A percentile compares a stretch with the other conserved stretches of the same genome.
Evolutionary conservation across 2,888 invertebrate genomes (phyloP).

Genomic region (Eledona agricola): DNA sequence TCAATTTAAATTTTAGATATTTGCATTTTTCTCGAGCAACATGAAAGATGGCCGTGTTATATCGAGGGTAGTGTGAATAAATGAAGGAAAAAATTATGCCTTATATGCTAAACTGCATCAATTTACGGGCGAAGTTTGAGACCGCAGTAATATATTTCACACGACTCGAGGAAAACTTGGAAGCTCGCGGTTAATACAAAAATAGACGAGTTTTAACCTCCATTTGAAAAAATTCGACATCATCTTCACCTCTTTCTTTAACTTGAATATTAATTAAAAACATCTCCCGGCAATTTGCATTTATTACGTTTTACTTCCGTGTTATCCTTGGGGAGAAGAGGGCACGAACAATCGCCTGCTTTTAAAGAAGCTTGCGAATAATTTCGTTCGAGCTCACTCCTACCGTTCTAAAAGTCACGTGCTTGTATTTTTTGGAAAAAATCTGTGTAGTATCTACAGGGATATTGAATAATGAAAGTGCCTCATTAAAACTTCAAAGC

Average conservation of each 20-base stretch:
- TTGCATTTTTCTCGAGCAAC: no score
- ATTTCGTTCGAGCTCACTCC: no score
- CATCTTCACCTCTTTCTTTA: slow-evolving; percentile 15
- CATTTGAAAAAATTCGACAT: slow-evolving; percentile 11
- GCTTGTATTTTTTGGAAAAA: no score
- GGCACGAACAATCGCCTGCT: no score
- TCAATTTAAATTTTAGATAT: no score
- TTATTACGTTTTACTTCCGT: slow-evolving; percentile 26
- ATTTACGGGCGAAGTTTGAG: slow-evolving; percentile 16
- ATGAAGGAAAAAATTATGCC: slow-evolving; percentile 1
- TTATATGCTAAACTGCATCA: slow-evolving; percentile 9
- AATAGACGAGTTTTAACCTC: slow-evolving; percentile 14
- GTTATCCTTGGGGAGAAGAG: no score
- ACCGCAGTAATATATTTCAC: slow-evolving; percentile 21
- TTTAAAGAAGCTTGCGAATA: no score
- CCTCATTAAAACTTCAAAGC: no score
- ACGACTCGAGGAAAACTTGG: slow-evolving; percentile 9
- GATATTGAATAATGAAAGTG: no score
- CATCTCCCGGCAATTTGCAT: slow-evolving; percentile 29
- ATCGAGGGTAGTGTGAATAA: background rate
- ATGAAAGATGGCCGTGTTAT: no score
- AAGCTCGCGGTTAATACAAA: slow-evolving; percentile 16
- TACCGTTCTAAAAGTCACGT: no score
- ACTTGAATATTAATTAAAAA: slow-evolving; percentile 31
- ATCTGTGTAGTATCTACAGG: no score